Evolutionary conservation across 2,797 vertebrate genomes (phyloP), one percentile per base, ranked within the genome.

Genomic region (Arremon brunneinucha): DNA sequence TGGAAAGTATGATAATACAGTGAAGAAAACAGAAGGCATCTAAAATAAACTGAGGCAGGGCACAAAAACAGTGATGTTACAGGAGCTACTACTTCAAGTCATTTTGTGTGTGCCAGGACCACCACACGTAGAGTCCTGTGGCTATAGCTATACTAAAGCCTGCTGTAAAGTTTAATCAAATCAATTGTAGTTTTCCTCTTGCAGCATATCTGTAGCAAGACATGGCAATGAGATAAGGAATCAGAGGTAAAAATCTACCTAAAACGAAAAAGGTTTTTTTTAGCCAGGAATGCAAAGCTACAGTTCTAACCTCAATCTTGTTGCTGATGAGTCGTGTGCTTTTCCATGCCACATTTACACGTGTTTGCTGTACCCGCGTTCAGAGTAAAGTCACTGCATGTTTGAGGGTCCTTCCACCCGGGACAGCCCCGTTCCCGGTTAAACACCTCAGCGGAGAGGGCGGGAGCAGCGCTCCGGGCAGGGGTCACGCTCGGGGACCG

Each of bases 51-150:
- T 11, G 39, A 71, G 9, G 8, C 43, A 74, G 35, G 22, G 14
- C 24, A 72, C 71, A 50, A 75, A 68, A 87, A 23, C 1, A 60
- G 22, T 22, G 39, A 39, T 69, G 22, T 23, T 70, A 56, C 14
- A 70, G 43, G 26, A 79, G 10, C 39, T 62, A 26, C 21, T 30
- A 6, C 21, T 21, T 50, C 9, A 62, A 81, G 27, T 57, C 19
- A 49, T 44, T 81, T 12, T 62, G 11, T 30, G 35, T n/a, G 14
- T 41, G 43, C 22, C 12, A 12, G 14, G 44, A 60, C 12, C 39
- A 49, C 22, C 9, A 8, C 0, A 6, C 0, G 2, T 46, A 14
- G 2, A 62, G 57, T 14, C 32, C 60, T 27, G 27, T 0, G 1
- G 23, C 60, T 47, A 41, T 6, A 41, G 37, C 62, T 68, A 7